Conservation (phyloP, 2,113 vertebrate genomes). For the Connochaetes taurinus region DNA sequence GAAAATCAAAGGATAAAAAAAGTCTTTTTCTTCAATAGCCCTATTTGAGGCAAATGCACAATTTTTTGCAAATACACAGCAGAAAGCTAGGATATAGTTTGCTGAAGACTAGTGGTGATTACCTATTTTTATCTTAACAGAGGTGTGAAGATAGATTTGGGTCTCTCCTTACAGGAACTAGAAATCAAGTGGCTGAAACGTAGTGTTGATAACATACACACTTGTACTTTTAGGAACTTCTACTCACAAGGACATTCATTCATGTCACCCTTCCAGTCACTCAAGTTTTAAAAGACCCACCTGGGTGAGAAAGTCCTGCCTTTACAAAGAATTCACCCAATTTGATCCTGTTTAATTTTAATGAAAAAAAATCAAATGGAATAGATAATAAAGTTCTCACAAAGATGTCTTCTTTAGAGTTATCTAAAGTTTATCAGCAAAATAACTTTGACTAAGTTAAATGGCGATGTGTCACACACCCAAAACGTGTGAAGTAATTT, state of each 20-base stretch:
- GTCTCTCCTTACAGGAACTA: background rate
- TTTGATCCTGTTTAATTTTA: slow-evolving; percentile 45
- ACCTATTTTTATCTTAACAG: slow-evolving; percentile 5
- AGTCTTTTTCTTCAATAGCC: background rate
- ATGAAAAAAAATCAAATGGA: background rate
- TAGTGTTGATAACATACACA: background rate
- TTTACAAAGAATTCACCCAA: slow-evolving; percentile 6
- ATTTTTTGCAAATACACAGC: background rate
- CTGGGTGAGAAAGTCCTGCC: background rate
- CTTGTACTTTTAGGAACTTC: background rate
- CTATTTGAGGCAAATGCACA: background rate
- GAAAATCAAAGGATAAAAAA: slow-evolving; percentile 17
- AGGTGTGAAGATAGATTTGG: background rate
- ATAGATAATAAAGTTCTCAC: slow-evolving; percentile 39
- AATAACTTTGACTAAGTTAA: slow-evolving; percentile 76
- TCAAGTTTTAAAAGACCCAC: background rate
- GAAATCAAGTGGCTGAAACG: background rate
- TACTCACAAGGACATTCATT: background rate
- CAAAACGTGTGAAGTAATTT: slow-evolving; percentile 78
- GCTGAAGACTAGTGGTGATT: background rate
- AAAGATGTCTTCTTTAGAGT: slow-evolving; percentile 63
- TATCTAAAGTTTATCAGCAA: slow-evolving; percentile 77
- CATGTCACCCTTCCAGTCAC: background rate
- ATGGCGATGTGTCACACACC: slow-evolving; percentile 75
- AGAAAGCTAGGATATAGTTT: background rate